phyloP scores from a whole-genome alignment of 1,140 invertebrate species.

The Drosophila eugracilis region DNA sequence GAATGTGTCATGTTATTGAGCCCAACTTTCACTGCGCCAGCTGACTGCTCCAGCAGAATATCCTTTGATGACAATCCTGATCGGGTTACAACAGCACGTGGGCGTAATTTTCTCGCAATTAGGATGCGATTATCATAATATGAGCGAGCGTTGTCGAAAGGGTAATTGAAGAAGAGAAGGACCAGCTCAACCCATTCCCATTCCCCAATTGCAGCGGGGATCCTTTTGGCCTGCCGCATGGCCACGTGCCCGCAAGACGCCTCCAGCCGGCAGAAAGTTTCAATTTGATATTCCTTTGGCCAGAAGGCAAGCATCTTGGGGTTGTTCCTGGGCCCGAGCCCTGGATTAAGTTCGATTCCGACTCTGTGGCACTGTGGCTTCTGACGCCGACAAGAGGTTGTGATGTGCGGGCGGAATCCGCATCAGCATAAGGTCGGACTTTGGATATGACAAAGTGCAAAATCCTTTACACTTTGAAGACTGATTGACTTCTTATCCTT shows the following conservation, averaged over 20 bases:
- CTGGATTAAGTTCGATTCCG: slow-evolving; percentile 64
- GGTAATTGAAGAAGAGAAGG: slow-evolving; percentile 77
- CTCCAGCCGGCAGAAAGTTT: slow-evolving; percentile 59
- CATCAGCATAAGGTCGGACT: slow-evolving; percentile 47
- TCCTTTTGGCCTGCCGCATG: slow-evolving; percentile 20
- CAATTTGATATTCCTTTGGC: slow-evolving; percentile 67
- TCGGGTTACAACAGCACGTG: slow-evolving; percentile 83
- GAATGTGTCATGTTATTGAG: background rate
- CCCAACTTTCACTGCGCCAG: slow-evolving; percentile 21
- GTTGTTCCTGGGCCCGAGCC: slow-evolving; percentile 51
- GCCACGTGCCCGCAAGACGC: slow-evolving; percentile 52
- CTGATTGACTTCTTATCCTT: slow-evolving; percentile 83
- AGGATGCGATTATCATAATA: slow-evolving; percentile 85
- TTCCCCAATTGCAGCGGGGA: slow-evolving; percentile 19
- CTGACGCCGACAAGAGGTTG: slow-evolving; percentile 7
- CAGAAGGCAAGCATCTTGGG: slow-evolving; percentile 56
- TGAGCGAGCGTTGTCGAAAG: slow-evolving; percentile 63
- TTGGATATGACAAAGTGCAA: slow-evolving; percentile 79
- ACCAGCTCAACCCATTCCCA: slow-evolving; percentile 40
- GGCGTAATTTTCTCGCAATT: slow-evolving; percentile 85
- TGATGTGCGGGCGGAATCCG: slow-evolving; percentile 11
- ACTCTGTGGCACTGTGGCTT: slow-evolving; percentile 24
- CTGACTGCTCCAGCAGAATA: slow-evolving; percentile 23
- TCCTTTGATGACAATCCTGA: slow-evolving; percentile 71
- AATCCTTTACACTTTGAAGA: slow-evolving; percentile 83